Conservation (phyloP, 2,113 vertebrate species). For the Pontoporia blainvillei region DNA sequence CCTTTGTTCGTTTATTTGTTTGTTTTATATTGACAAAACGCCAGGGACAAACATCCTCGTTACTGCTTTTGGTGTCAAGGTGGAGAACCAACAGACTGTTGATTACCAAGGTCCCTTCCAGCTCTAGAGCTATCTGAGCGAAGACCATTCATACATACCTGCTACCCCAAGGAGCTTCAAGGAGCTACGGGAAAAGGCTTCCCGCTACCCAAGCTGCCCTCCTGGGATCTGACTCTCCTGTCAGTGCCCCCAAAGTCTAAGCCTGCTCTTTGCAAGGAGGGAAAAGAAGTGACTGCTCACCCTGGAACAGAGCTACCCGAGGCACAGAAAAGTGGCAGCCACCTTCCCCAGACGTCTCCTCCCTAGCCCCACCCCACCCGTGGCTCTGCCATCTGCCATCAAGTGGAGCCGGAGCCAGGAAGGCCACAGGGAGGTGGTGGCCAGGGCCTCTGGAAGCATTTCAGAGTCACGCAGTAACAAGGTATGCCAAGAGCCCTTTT, state of each 20-base stretch:
- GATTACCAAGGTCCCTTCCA: neutral
- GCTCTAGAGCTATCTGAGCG: neutral
- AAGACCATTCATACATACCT: neutral
- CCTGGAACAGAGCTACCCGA: neutral
- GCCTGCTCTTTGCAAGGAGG: neutral
- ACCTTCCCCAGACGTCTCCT: conserved; percentile 1
- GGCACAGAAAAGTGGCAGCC: neutral
- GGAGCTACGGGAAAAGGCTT: neutral
- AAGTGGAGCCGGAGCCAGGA: conserved; percentile 8
- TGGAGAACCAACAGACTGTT: neutral
- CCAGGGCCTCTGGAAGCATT: conserved; percentile 12
- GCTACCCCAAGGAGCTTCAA: neutral
- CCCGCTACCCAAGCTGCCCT: rapidly evolving
- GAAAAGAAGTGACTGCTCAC: neutral
- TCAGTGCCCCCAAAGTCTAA: neutral
- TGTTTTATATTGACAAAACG: neutral
- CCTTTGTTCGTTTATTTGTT: neutral
- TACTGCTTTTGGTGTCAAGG: neutral
- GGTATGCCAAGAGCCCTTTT: neutral
- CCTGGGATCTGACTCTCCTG: neutral
- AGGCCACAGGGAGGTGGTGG: neutral
- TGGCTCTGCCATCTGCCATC: conserved; percentile 46
- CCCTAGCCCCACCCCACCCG: neutral
- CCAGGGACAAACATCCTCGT: neutral
- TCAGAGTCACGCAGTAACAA: neutral